Base-by-base conservation (phyloP, 2,797 vertebrate genomes). In the Steatocranus sp. region DNA sequence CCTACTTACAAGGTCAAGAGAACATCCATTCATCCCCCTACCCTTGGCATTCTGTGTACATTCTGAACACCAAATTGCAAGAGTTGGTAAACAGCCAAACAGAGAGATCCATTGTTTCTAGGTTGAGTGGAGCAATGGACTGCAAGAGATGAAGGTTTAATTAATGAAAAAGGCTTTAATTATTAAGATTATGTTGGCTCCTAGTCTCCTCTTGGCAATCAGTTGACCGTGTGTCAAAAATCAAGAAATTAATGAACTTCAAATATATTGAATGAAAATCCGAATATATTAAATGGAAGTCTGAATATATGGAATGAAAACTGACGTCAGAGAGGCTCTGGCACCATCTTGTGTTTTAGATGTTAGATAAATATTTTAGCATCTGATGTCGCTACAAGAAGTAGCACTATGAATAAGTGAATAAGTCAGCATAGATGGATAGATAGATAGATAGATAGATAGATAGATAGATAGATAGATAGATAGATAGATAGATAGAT, bases 151-250 rank as follows among this genome's bases (percentile, higher is more conserved):
- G 66, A 73, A 73, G 15, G 51, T 85, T 75, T 80, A 56, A 86
- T 84, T 78, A 86, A n/a, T 61, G 56, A 76, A 77, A 78, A 73
- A 73, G 50, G 12, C 49, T 85, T 83, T 76, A 43, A 77, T 87
- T 79, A 81, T 85, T 79, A 76, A 61, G 20, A 87, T 75, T 25
- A 79, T 32, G 18, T n/a, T 36, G 50, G 11, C 25, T 61, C 18
- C 6, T 73, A 48, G 66, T 58, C 43, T 36, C 30, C 41, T 51
- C 30, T 75, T 38, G 46, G 49, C 66, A 74, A 73, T 73, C 41
- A 8, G 36, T 73, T 43, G 68, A 48, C 68, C 17, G 2, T 50
- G 3, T 20, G 14, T 63, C 17, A 81, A 51, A 46, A 70, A 68
- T 77, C 30, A 68, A 12, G 8, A 53, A 34, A 56, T 61, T 34